A percentile compares a stretch with the other conserved stretches of the same genome.
Conservation (phyloP, 1,140 invertebrate genomes). For the Physella acuta region DNA sequence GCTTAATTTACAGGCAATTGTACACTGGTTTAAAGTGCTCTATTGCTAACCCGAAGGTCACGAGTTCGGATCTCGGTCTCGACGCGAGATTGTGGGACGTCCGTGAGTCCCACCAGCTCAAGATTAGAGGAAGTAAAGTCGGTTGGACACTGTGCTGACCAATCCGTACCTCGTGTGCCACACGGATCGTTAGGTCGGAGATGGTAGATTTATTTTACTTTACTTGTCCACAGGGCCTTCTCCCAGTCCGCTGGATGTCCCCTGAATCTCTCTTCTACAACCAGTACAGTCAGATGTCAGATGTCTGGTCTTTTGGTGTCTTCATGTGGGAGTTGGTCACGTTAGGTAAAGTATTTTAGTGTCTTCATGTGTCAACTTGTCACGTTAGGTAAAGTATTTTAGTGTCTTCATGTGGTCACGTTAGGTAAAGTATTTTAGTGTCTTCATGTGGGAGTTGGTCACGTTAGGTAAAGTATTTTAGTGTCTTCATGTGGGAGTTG, state of each 20-base stretch:
- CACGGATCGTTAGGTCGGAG: background rate
- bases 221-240: constrained; percentile 28
- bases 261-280: constrained; percentile 44
- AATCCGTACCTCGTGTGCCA: background rate
- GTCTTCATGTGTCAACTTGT: background rate
- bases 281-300: constrained; percentile 43
- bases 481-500: background rate
- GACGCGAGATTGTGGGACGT: no score
- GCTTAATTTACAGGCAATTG: no score
- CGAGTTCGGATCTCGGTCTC: no score
- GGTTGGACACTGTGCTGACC: no score
- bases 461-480: background rate
- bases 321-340: constrained; percentile 53
- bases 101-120: no score
- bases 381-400: background rate
- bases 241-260: constrained; percentile 54
- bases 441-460: background rate
- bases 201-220: background rate
- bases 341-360: constrained; percentile 37
- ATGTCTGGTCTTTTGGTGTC: constrained; percentile 56
- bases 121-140: no score
- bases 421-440: background rate
- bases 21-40: no score
- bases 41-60: no score
- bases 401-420: background rate